A percentile compares a stretch with the other conserved stretches of the same genome.
These are phyloP conservation scores for Tympanoctomys barrerae DNA, from an alignment of 2,797 vertebrate species.

Conservation along the genomic window DNA sequence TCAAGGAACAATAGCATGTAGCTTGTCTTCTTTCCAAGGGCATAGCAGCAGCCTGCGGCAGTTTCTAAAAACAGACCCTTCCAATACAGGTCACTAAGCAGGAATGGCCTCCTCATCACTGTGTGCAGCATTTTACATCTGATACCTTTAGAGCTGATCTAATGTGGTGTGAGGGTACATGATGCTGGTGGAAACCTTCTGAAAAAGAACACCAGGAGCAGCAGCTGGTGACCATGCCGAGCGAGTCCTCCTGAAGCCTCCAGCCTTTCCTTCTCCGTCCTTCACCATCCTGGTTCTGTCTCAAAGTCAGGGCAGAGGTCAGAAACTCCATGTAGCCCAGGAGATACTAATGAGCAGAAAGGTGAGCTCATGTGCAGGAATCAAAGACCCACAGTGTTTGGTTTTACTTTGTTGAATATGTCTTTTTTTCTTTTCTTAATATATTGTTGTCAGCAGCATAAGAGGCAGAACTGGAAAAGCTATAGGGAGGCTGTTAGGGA, in stretches of 20 bases:
- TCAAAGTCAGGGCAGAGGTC: slow-evolving; percentile 67
- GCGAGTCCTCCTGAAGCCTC: background rate
- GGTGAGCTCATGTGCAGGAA: slow-evolving; percentile 36
- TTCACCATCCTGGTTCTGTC: slow-evolving; percentile 27
- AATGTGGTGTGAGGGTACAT: slow-evolving; percentile 42
- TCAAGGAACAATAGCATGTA: background rate
- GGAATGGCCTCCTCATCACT: slow-evolving; percentile 79
- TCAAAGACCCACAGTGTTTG: background rate
- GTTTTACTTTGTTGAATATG: background rate
- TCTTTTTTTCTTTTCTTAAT: too few species aligned
- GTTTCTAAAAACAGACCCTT: slow-evolving; percentile 87
- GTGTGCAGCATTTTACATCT: slow-evolving; percentile 83
- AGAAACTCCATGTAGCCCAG: slow-evolving; percentile 23
- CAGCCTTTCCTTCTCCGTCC: background rate
- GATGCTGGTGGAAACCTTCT: background rate
- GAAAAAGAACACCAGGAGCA: background rate
- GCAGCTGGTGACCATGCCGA: background rate
- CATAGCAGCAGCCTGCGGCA: slow-evolving; percentile 72
- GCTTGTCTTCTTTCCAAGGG: slow-evolving; percentile 59
- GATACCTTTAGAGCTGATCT: slow-evolving; percentile 69
- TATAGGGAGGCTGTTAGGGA: too few species aligned
- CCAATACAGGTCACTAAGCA: slow-evolving; percentile 85
- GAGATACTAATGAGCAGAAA: slow-evolving; percentile 2
- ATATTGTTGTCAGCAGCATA: too few species aligned
- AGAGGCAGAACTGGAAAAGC: too few species aligned